Evolutionary conservation across 2,113 vertebrate genomes (phyloP), one percentile per base, ranked within the genome.

Genomic region (Mesitornis unicolor): DNA sequence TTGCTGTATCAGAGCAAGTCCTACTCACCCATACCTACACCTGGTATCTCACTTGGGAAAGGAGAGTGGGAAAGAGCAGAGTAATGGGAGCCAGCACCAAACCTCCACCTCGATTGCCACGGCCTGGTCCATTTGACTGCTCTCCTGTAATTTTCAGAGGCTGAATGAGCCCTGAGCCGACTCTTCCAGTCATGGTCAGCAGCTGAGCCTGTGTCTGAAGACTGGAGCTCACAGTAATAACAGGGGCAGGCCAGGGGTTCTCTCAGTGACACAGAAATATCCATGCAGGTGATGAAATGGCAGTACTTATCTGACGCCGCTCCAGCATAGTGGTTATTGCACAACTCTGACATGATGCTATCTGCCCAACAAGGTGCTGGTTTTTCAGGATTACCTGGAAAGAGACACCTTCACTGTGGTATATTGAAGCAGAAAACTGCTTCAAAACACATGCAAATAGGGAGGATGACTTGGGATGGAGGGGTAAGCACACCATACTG

Each of bases 131-230:
- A 1, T 65, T 82, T 69, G 33, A 19, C 24, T 21, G 29, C 43
- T 60, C 4, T 51, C 7, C 10, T 10, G 2, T 78, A 43, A 76
- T 2, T 4, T 26, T 20, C 9, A 29, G 38, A 79, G 57, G 33
- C 11, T 24, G 38, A 87, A 77, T 2, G 1, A 63, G 2, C 13
- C 5, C 3, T 3, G 11, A 60, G n/a, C 7, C 21, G 0, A 15
- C 11, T 25, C 50, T 16, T 56, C 14, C 36, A 1, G 2, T 3
- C 1, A 3, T 0, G 1, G 18, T 40, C 22, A 75, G 19, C 36
- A 57, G 36, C 40, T 35, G 28, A 47, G 45, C 7, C 7, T 0
- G 1, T 28, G 25, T 64, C 48, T 71, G 43, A 22, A 63, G 43
- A 28, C 8, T 85, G 35, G 40, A 33, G 11, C n/a, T 68, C 38